Evolutionary conservation across 1,140 invertebrate genomes (phyloP).

Genomic region (Orius insidiosus): DNA sequence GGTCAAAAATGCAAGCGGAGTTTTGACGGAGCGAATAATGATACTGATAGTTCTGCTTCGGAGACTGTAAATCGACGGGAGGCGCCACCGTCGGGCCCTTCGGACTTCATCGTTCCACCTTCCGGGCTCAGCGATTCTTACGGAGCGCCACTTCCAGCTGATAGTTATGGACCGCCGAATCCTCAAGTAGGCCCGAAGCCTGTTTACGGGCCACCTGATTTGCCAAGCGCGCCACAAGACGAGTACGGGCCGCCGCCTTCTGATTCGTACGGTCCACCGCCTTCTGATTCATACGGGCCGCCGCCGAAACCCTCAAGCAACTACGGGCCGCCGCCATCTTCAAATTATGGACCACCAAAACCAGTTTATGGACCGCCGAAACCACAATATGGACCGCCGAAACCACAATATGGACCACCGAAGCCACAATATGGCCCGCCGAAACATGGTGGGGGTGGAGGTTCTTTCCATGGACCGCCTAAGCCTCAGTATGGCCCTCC

Average conservation of each 20-base stretch:
- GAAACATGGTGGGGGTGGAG: conserved; percentile 9
- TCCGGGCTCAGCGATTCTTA: conserved; percentile 25
- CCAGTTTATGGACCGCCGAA: conserved; percentile 21
- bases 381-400: too few relatives aligned
- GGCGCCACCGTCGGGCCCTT: conserved; percentile 7
- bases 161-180: conserved; percentile 19
- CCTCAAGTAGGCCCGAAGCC: too few relatives aligned
- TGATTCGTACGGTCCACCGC: conserved; percentile 19
- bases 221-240: conserved; percentile 26
- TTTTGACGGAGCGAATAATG: conserved; percentile 10
- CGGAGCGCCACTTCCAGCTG: conserved; percentile 23
- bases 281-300: conserved; percentile 19
- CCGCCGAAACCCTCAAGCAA: conserved; percentile 8
- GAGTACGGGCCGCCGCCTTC: conserved; percentile 24
- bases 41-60: conserved; percentile 8
- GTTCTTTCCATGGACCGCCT: conserved; percentile 20
- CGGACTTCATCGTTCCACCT: conserved; percentile 7
- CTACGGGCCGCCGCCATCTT: conserved; percentile 11
- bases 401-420: conserved; percentile 19
- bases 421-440: conserved; percentile 20
- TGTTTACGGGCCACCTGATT: too few relatives aligned
- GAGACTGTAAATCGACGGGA: conserved; percentile 13
- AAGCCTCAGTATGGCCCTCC: conserved; percentile 25
- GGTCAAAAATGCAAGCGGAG: conserved; percentile 2
- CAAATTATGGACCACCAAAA: conserved; percentile 16